Base-by-base conservation (phyloP, 2,888 invertebrate species). In the Pandemis heparana region DNA sequence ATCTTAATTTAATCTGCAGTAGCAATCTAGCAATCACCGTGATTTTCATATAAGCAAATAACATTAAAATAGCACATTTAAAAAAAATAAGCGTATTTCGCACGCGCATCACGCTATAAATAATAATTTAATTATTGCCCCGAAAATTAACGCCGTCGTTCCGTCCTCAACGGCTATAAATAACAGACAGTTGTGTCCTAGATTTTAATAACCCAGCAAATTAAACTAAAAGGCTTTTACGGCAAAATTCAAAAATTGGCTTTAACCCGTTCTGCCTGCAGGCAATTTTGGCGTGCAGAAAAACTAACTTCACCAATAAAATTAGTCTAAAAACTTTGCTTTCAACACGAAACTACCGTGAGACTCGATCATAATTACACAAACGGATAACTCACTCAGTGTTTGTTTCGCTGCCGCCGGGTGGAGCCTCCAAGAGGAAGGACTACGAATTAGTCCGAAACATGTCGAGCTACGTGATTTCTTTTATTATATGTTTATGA, bases 41-140 rank as follows among this genome's bases (percentile, higher is more conserved):
- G n/a, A 51, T n/a, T 16, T 51, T 51, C 4, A 51, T 16, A 51
- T 9, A n/a, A n/a, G n/a, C n/a, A n/a, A n/a, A n/a, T n/a, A 5
- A 16, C 6, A n/a, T 16, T n/a, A 51, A 6, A 6, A 6, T 51
- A 51, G 4, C 12, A 12, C 0, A 43, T 43, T 32, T 3, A 5
- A 56, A 12, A 56, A 56, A 56, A 56, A 12, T 23, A 23, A 23
- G 56, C 56, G 0, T 9, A 23, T 53, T 18, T 8, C 10, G 5
- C 38, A 12, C n/a, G 12, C 32, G 18, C 12, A 9, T 16, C 43
- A 9, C 14, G 71, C 56, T 23, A 71, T 65, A 71, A 65, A 65
- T 59, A 71, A 71, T 18, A 59, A 71, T 71, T 71, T 65, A 65
- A 65, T 71, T 46, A 71, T 65, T 64, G 10, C 1, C 12, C 63